phyloP scores from a whole-genome alignment of 1,140 invertebrate species.

The Brachionus koreanus region DNA sequence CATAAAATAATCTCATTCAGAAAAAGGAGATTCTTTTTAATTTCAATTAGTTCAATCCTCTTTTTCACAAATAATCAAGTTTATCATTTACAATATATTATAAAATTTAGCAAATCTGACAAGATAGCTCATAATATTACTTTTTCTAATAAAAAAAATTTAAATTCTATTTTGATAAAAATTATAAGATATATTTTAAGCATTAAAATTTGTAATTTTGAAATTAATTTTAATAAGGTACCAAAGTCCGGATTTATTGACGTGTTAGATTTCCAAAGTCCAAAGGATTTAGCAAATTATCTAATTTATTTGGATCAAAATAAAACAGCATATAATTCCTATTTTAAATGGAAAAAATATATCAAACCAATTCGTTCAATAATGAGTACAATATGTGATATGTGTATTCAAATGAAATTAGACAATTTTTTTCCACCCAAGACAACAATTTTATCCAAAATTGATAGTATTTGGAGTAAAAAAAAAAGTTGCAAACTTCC shows the following conservation, averaged over 20 bases:
- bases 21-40: no score
- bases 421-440: not conserved
- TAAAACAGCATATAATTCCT: slow-evolving; percentile 2
- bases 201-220: no score
- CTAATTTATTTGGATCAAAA: not conserved
- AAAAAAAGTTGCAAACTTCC: not conserved
- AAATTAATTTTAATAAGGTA: no score
- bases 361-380: not conserved
- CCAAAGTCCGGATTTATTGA: not conserved
- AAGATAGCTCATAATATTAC: no score
- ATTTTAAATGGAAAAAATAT: slow-evolving; percentile 38
- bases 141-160: no score
- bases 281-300: not conserved
- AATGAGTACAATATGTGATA: not conserved
- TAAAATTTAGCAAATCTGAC: no score
- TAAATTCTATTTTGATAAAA: no score
- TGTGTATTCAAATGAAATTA: not conserved
- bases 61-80: no score
- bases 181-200: no score
- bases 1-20: no score
- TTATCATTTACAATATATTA: no score
- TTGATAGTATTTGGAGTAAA: not conserved
- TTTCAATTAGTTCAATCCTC: no score
- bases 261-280: not conserved
- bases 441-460: not conserved